phyloP scores from a whole-genome alignment of 1,140 invertebrate genomes.

The Zaprionus davidi region DNA sequence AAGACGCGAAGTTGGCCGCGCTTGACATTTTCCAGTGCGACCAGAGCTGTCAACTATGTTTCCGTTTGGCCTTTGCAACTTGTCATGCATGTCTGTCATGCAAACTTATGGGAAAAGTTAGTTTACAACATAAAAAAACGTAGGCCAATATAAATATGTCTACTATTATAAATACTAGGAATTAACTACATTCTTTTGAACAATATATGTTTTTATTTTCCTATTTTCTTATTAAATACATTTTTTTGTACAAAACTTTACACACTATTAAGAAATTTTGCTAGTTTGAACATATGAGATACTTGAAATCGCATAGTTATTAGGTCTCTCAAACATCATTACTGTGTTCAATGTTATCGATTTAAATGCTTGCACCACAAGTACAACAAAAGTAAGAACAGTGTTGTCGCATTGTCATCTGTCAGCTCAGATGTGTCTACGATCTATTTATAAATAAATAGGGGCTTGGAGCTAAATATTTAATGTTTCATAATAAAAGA shows the following conservation, averaged over 20 bases:
- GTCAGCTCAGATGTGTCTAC: slow-evolving; percentile 13
- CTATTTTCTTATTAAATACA: background rate
- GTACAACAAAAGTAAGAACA: slow-evolving; percentile 11
- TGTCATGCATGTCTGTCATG: slow-evolving; percentile 22
- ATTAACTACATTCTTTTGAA: background rate
- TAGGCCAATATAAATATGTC: background rate
- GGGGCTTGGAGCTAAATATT: slow-evolving; percentile 4
- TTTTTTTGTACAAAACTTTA: background rate
- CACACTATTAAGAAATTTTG: background rate
- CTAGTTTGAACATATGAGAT: background rate
- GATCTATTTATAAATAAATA: slow-evolving; percentile 38
- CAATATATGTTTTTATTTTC: background rate
- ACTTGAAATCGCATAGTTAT: slow-evolving; percentile 4
- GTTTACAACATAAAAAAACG: background rate
- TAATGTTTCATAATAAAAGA: slow-evolving; percentile 17
- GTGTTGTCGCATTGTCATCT: slow-evolving; percentile 28
- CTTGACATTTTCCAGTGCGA: slow-evolving; percentile 31
- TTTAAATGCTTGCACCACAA: background rate
- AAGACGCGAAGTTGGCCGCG: slow-evolving; percentile 63
- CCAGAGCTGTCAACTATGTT: slow-evolving; percentile 35
- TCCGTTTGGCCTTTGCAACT: slow-evolving; percentile 21
- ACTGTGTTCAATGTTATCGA: slow-evolving; percentile 21
- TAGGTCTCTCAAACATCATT: background rate
- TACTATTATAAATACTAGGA: background rate
- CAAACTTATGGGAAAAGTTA: background rate